A percentile compares a stretch with the other conserved stretches of the same genome.
Evolutionary conservation across 2,888 invertebrate genomes (phyloP).

Genomic region (Himalopsyche anomala): DNA sequence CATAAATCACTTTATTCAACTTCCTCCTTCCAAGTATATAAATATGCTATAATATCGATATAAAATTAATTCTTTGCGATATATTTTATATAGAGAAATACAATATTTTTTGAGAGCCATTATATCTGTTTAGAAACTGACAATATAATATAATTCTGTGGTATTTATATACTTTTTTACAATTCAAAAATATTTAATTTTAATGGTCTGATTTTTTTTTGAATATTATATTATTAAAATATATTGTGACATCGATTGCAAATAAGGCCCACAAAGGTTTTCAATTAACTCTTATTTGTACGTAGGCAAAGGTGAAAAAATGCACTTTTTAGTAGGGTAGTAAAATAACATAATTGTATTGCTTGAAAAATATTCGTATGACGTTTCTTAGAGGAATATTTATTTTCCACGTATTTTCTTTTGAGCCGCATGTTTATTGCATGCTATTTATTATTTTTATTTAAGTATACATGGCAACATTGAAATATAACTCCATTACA

Average conservation of each 20-base stretch:
- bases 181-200: background rate
- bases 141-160: background rate
- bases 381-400: background rate
- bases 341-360: conserved; percentile 2
- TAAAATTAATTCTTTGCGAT: conserved; percentile 62
- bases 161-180: background rate
- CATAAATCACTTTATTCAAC: conserved; percentile 57
- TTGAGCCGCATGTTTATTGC: conserved; percentile 12
- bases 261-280: conserved; percentile 31
- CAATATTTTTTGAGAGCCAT: conserved; percentile 35
- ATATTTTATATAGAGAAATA: conserved; percentile 49
- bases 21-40: conserved; percentile 60
- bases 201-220: background rate
- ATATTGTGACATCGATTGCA: background rate
- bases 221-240: background rate
- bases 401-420: conserved; percentile 9
- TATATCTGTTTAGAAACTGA: background rate
- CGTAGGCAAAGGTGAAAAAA: conserved; percentile 8
- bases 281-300: background rate
- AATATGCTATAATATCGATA: conserved; percentile 63
- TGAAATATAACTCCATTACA: conserved; percentile 23
- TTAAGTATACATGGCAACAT: conserved; percentile 37
- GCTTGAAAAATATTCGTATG: conserved; percentile 2
- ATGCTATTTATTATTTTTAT: background rate
- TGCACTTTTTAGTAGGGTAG: background rate